Conservation (phyloP, 1,140 invertebrate species). For the Drosophila saltans region DNA sequence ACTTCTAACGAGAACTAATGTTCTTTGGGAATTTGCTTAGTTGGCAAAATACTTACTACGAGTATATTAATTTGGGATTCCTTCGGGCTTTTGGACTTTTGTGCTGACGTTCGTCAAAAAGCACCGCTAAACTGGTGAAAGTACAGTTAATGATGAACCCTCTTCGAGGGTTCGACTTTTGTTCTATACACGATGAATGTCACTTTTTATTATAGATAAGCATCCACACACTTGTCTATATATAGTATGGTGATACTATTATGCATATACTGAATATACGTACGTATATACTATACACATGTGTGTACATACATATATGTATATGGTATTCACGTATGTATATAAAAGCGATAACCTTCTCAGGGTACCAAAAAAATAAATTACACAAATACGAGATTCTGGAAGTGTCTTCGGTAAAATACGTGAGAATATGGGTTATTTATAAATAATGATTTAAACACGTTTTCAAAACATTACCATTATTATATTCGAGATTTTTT, state of each 20-base stretch:
- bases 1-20: background rate
- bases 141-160: conserved; percentile 5
- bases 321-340: background rate
- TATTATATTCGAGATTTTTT: background rate
- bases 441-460: background rate
- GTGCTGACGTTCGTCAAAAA: background rate
- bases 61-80: background rate
- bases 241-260: conserved; percentile 6
- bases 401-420: background rate
- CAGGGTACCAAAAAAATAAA: conserved; percentile 3
- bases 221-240: conserved; percentile 4
- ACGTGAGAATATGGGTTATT: conserved; percentile 1
- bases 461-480: background rate
- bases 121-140: background rate
- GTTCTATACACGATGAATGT: conserved; percentile 12
- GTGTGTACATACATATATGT: background rate
- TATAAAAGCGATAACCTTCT: background rate
- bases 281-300: background rate
- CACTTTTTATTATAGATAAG: conserved; percentile 6
- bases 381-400: background rate
- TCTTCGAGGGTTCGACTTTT: background rate
- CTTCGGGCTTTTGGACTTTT: background rate
- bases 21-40: background rate
- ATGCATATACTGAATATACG: too few relatives aligned
- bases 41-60: background rate